Conservation (phyloP, 1,140 invertebrate species). For the Chionoecetes opilio region DNA sequence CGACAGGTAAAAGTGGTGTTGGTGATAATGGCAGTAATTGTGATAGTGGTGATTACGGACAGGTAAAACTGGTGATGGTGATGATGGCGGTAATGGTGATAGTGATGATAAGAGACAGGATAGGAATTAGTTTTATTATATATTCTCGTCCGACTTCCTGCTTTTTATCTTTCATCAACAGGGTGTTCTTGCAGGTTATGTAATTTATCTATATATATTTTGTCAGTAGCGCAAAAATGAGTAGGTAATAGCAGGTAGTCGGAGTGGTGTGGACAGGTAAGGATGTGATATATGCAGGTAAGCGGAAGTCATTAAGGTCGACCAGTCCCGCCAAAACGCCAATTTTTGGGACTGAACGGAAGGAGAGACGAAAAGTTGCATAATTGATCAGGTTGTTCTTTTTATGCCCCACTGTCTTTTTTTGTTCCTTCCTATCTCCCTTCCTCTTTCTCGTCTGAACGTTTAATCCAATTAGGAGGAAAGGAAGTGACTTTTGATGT, state of each 20-base stretch:
- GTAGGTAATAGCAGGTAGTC: not conserved
- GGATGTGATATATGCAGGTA: conserved; percentile 31
- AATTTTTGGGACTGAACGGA: not conserved
- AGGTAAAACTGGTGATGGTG: too few relatives aligned
- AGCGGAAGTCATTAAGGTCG: conserved; percentile 38
- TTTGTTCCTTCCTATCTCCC: not conserved
- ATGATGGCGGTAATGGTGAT: not conserved
- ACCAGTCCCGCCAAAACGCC: not conserved
- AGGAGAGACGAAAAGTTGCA: conserved; percentile 3
- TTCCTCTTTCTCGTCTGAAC: not conserved
- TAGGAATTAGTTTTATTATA: not conserved
- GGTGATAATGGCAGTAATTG: too few relatives aligned
- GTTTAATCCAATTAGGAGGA: conserved; percentile 61
- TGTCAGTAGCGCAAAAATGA: not conserved
- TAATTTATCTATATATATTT: not conserved
- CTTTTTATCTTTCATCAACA: not conserved
- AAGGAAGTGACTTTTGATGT: conserved; percentile 49
- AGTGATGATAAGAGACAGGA: not conserved
- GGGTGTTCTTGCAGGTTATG: not conserved
- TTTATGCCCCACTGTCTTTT: not conserved
- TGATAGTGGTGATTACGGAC: too few relatives aligned
- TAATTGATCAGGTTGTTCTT: conserved; percentile 54
- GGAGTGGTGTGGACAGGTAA: not conserved
- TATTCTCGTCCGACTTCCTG: not conserved
- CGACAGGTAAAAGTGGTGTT: too few relatives aligned